Conservation (phyloP, 2,113 vertebrate genomes). For the cat (Felis catus) region F.catus_Fca126_mat1.0 CM031412.1:237106501-237107000, state of each 20-base stretch:
- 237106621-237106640: neutral
- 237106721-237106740: neutral
- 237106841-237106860: fast-evolving
- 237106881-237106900: fast-evolving
- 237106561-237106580: neutral
- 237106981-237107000: fast-evolving
- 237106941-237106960: fast-evolving
- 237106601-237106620: fast-evolving
- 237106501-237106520: fast-evolving
- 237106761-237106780: too few species aligned
- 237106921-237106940: neutral
- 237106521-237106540: neutral
- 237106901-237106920: fast-evolving
- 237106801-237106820: neutral
- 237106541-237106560: fast-evolving
- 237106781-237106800: fast-evolving
- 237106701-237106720: neutral
- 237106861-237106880: fast-evolving
- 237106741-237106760: neutral
- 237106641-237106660: fast-evolving
- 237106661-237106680: fast-evolving
- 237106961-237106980: fast-evolving
- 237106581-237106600: fast-evolving
- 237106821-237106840: fast-evolving
- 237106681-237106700: fast-evolving